Percentiles rank a stretch among this genome's conserved stretches.
Conservation (phyloP, 2,888 invertebrate species). For the Hirtodrosophila duncani region DNA sequence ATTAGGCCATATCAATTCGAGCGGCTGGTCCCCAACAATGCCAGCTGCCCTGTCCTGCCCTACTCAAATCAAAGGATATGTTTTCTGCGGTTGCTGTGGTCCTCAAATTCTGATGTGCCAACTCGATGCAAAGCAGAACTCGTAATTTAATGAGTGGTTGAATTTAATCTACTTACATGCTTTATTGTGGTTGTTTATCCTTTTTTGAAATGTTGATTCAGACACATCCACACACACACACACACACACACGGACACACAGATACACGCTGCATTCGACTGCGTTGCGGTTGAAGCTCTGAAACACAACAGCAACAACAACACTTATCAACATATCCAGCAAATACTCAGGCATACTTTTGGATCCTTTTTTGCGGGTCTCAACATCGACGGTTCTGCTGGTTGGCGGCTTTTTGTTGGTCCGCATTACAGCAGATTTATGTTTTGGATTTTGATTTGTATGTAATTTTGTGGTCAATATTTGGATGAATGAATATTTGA, state of each 20-base stretch:
- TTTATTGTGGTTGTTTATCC: conserved; percentile 49
- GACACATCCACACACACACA: too few species aligned
- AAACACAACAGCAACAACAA: conserved; percentile 31
- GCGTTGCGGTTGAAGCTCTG: conserved; percentile 32
- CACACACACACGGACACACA: too few species aligned
- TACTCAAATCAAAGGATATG: conserved; percentile 34
- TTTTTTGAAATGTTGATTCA: too few species aligned
- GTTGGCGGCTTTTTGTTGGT: too few species aligned
- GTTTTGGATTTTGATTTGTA: conserved; percentile 30
- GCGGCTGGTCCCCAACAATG: background rate
- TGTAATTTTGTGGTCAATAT: conserved; percentile 23
- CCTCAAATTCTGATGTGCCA: too few species aligned
- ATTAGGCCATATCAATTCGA: conserved; percentile 38
- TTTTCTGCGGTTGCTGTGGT: conserved; percentile 47
- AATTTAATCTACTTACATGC: conserved; percentile 56
- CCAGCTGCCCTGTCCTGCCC: background rate
- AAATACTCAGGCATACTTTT: too few species aligned
- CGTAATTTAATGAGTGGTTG: conserved; percentile 56
- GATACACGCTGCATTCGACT: conserved; percentile 18
- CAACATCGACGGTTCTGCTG: conserved; percentile 14
- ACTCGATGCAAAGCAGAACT: conserved; percentile 19
- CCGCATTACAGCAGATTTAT: conserved; percentile 16
- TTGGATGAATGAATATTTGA: conserved; percentile 5
- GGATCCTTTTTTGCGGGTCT: conserved; percentile 23
- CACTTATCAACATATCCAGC: conserved; percentile 25